Percentiles rank a stretch among this genome's conserved stretches.
phyloP scores from a whole-genome alignment of 2,888 invertebrate species.

The Eristalinus sepulchralis region DNA sequence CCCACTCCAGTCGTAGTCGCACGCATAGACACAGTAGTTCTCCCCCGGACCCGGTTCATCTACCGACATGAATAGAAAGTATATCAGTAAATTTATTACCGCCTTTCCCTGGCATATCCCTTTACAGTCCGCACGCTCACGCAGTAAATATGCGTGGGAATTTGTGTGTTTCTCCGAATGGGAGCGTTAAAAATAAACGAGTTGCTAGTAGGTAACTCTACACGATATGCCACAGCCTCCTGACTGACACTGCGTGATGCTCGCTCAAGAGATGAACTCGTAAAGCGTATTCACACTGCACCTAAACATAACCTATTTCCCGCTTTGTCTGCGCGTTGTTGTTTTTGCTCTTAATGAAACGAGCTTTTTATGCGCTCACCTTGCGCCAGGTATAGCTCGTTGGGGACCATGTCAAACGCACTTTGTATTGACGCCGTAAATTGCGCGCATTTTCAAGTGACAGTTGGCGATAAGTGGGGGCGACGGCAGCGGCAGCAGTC shows the following conservation, averaged over 20 bases:
- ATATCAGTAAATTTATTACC: conserved; percentile 38
- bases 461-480: not conserved
- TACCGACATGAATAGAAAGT: conserved; percentile 17
- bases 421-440: not conserved
- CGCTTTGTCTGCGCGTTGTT: not conserved
- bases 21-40: not conserved
- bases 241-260: not conserved
- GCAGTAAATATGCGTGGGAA: conserved; percentile 37
- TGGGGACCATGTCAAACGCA: conserved; percentile 26
- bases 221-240: not conserved
- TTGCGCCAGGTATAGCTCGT: conserved; percentile 27
- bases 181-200: conserved; percentile 24
- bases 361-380: conserved; percentile 51
- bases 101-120: conserved; percentile 15
- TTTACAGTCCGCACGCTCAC: conserved; percentile 27
- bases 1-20: not conserved
- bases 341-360: conserved; percentile 27
- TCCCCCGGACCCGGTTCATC: not conserved
- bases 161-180: conserved; percentile 6
- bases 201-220: not conserved
- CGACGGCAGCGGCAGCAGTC: not conserved
- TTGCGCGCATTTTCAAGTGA: not conserved
- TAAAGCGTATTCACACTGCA: conserved; percentile 48
- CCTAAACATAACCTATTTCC: conserved; percentile 16
- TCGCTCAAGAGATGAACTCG: not conserved